Conservation (phyloP, 1,140 invertebrate species). For the Drosophila funebris region DNA sequence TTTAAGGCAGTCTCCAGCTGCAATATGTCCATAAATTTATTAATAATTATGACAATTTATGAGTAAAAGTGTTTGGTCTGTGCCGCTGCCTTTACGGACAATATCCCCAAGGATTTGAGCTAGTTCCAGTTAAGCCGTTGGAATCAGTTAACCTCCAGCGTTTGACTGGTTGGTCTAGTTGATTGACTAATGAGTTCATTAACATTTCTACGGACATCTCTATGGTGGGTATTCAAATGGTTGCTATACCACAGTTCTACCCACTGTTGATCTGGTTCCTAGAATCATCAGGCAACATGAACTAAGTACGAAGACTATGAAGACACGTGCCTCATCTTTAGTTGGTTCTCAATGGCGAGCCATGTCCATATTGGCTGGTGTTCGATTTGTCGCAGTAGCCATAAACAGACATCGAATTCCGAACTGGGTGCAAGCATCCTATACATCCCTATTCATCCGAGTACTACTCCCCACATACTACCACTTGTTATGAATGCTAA, state of each 20-base stretch:
- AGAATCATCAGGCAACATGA: conserved; percentile 22
- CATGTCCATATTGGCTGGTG: conserved; percentile 64
- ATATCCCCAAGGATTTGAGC: conserved; percentile 31
- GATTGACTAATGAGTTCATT: conserved; percentile 79
- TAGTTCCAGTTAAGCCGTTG: not conserved
- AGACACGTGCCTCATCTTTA: conserved; percentile 51
- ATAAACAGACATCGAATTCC: conserved; percentile 50
- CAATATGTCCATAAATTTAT: conserved; percentile 63
- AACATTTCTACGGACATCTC: conserved; percentile 44
- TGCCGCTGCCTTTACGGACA: conserved; percentile 30
- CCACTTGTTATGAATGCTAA: conserved; percentile 18
- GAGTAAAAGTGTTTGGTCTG: conserved; percentile 68
- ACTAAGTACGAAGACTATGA: not conserved
- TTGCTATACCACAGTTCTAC: conserved; percentile 16
- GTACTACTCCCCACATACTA: conserved; percentile 11
- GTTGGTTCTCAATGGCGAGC: conserved; percentile 39
- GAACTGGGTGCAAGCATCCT: conserved; percentile 15
- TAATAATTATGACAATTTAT: conserved; percentile 81
- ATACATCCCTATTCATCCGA: not conserved
- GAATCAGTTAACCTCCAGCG: not conserved
- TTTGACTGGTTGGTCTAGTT: conserved; percentile 33
- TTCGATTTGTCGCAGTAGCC: conserved; percentile 66
- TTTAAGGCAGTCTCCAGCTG: conserved; percentile 38
- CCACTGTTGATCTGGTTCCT: conserved; percentile 18
- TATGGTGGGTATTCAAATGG: conserved; percentile 59